Base-by-base conservation (phyloP, 2,113 vertebrate genomes). In the Sphaerodactylus townsendi region DNA sequence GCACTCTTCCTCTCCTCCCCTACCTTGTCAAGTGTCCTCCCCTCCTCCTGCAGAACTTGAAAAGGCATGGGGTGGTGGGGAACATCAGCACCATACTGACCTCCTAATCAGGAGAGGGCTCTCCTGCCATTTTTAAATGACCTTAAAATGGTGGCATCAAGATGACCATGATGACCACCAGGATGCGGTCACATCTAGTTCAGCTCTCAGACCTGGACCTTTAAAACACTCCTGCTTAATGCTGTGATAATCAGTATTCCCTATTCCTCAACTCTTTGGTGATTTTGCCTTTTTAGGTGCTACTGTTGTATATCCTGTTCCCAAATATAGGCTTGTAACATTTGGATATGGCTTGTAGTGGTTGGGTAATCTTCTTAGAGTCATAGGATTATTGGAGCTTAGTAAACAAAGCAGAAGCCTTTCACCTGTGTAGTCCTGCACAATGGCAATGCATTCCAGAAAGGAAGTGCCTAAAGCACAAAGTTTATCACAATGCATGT, bases 341-440 rank as follows among this genome's bases (percentile, higher is more conserved):
- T 75, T 91, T 92, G 84, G 86, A 86, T 90, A 85, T 33, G 66
- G 78, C 59, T 78, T 91, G 81, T 56, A 90, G 87, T 82, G 87
- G 83, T 88, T 90, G 11, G 33, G 14, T 90, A 92, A 94, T 92
- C 93, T 90, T 90, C 90, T 92, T 92, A 72, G 92, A 91, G 88
- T 79, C 84, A 87, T 87, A 90, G 91, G 87, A 92, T 93, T 92
- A 94, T 53, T 83, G 68, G 74, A 87, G 81, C 74, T 95, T 92
- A 88, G 91, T 86, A 90, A 90, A 75, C 89, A 91, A 93, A 90
- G 90, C 83, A 91, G 23, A 62, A 90, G 77, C 81, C 80, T 92
- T 92, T 95, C 86, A 92, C 92, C 86, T 88, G 83, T 65, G 41
- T 66, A 77, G 70, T 72, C 86, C 81, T 74, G 21, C 13, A 23